Conservation (phyloP, 2,888 invertebrate genomes). For the Standfussiana lucernea region DNA sequence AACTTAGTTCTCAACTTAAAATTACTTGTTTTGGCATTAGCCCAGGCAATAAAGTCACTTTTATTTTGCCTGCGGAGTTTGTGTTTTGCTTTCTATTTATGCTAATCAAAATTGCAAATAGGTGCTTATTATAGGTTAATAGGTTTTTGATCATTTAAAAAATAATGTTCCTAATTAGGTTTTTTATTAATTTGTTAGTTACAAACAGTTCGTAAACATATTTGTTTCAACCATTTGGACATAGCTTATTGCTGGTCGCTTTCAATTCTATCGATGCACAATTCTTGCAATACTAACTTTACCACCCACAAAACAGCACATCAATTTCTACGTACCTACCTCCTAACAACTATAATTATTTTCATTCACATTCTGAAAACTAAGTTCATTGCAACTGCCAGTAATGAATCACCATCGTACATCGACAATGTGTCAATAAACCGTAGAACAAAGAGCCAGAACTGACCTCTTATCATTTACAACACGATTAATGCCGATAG, state of each 20-base stretch:
- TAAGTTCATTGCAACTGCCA: slow-evolving; percentile 53
- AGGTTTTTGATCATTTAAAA: no score
- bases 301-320: background rate
- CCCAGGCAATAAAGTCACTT: background rate
- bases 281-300: background rate
- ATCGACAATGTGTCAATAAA: slow-evolving; percentile 77
- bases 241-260: background rate
- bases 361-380: slow-evolving; percentile 35
- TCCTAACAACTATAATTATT: slow-evolving; percentile 22
- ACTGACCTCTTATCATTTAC: slow-evolving; percentile 78
- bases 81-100: no score
- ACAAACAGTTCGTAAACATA: background rate
- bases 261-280: background rate
- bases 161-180: no score
- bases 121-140: no score
- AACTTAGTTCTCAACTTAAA: background rate
- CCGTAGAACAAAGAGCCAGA: slow-evolving; percentile 76
- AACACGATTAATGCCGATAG: slow-evolving; percentile 69
- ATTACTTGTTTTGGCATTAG: background rate
- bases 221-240: background rate
- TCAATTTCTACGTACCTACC: slow-evolving; percentile 16
- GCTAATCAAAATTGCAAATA: background rate
- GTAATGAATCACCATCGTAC: slow-evolving; percentile 63
- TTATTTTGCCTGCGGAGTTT: background rate
- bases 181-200: no score